Base-by-base conservation (phyloP, 2,797 vertebrate genomes). In the Chelidonichthys spinosus region DNA sequence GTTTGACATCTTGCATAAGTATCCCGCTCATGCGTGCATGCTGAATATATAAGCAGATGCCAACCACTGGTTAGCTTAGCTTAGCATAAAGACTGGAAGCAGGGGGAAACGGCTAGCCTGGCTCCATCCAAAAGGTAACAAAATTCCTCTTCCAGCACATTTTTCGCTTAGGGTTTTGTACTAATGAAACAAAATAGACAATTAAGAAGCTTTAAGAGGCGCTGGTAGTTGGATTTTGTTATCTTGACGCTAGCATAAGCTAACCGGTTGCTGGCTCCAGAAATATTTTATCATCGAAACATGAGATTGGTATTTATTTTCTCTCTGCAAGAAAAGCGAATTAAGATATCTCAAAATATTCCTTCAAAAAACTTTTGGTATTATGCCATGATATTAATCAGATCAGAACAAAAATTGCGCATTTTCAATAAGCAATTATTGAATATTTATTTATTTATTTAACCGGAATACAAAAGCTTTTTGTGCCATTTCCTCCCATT, bases 401-500 rank as follows among this genome's bases (percentile, higher is more conserved):
- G 15, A n/a, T 43, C 37, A 42, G 25, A 46, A 70, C 42, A 3
- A 35, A 32, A 66, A 59, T 37, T 67, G 18, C 32, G 63, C 17
- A 42, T 33, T 56, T 60, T 72, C 17, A 49, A 33, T 7, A 5
- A 37, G 47, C 2, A n/a, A 56, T 25, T 25, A 25, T 25, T 25
- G 25, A 25, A 25, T 25, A 25, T 25, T 25, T 25, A 42, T 4
- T 32, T 35, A 9, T 62, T 49, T 32, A 7, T 62, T 72, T 1
- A 60, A 18, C 36, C 44, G 71, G 11, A 61, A 60, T 74, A 71
- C 44, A 61, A 54, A 25, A 39, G 11, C 0, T 59, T 50, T 69
- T 78, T 78, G 74, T 85, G 84, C 74, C 1, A 69, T 82, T 78
- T 53, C 7, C 9, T 52, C 33, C n/a, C 43, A 40, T 40, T 76